These are phyloP conservation scores for Nomada fucata DNA, from an alignment of 2,888 invertebrate species.

Conservation along the genomic window DNA sequence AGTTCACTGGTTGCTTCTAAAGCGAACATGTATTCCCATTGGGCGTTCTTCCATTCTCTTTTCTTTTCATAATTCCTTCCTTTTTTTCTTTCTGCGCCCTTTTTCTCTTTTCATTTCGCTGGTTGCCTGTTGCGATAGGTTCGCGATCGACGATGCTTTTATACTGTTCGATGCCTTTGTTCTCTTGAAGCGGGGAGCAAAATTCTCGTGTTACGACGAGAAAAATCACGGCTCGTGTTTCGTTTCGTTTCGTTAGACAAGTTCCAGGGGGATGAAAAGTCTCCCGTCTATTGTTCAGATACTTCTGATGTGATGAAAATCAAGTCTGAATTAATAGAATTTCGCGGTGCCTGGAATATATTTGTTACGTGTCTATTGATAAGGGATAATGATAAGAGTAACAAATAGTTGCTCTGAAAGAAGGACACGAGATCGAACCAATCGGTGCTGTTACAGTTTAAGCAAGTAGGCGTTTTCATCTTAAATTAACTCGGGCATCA, in stretches of 20 bases:
- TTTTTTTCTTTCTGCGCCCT: neutral
- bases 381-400: no score
- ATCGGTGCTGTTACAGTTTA: no score
- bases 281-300: no score
- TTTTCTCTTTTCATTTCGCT: neutral
- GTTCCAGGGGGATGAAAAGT: no score
- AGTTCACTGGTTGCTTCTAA: constrained; percentile 32
- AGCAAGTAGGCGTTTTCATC: no score
- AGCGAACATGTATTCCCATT: constrained; percentile 36
- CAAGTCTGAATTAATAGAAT: no score
- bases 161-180: constrained; percentile 15
- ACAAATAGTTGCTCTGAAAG: no score
- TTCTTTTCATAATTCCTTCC: neutral
- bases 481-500: no score
- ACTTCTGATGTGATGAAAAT: no score
- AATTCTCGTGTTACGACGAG: constrained; percentile 22
- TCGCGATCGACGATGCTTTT: constrained; percentile 34
- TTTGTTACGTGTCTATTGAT: no score
- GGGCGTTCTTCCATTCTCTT: neutral
- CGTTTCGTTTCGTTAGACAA: neutral
- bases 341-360: no score
- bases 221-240: constrained; percentile 3
- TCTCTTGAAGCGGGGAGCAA: constrained; percentile 8
- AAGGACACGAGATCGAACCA: no score
- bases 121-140: constrained; percentile 6